A percentile compares a stretch with the other conserved stretches of the same genome.
Conservation (phyloP, 1,140 invertebrate species). For the Orius insidiosus region DNA sequence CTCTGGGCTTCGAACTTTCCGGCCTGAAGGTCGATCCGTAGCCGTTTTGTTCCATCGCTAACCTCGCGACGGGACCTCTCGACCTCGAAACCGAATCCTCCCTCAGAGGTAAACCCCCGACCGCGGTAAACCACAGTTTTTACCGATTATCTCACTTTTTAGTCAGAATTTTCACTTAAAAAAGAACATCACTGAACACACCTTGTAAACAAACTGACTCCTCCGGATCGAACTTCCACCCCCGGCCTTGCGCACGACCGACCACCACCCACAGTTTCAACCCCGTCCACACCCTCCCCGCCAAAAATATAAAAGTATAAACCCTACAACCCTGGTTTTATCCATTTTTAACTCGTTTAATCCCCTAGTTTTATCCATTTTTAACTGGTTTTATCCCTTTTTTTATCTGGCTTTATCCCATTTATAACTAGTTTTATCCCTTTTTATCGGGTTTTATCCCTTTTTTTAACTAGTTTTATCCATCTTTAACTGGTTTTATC, state of each 20-base stretch:
- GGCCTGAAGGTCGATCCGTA: constrained; percentile 13
- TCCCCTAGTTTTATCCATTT: too few species aligned
- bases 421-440: too few species aligned
- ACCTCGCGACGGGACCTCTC: background rate
- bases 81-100: constrained; percentile 16
- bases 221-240: constrained; percentile 8
- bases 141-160: constrained; percentile 1
- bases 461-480: too few species aligned
- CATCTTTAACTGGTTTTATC: too few species aligned
- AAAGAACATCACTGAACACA: constrained; percentile 1
- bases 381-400: too few species aligned
- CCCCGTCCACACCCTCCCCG: constrained; percentile 2
- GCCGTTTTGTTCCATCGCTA: constrained; percentile 8
- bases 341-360: too few species aligned
- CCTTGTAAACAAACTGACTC: constrained; percentile 14
- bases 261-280: background rate
- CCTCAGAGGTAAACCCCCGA: constrained; percentile 21
- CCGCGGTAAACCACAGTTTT: constrained; percentile 23
- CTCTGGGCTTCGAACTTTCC: constrained; percentile 11
- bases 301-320: background rate
- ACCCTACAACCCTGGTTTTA: background rate
- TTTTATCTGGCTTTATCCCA: too few species aligned
- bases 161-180: background rate
- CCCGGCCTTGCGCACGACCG: background rate
- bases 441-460: too few species aligned